Percentiles rank a stretch among this genome's conserved stretches.
Evolutionary conservation across 2,113 vertebrate genomes (phyloP).

Genomic region (Archocentrus centrarchus): DNA sequence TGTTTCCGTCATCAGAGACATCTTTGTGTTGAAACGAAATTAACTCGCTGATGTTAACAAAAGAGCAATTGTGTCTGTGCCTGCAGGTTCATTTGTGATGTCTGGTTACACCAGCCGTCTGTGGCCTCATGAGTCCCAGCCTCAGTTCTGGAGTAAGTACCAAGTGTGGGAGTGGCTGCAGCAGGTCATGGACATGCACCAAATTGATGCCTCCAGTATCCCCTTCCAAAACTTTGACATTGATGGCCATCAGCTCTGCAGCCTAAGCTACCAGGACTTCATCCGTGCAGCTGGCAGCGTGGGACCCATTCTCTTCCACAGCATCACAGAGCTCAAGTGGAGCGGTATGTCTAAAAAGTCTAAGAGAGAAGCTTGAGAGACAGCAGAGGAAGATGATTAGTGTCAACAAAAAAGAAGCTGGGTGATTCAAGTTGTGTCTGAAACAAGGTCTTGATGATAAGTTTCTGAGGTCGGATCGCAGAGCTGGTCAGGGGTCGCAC

Average conservation of each 20-base stretch:
- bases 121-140: conserved; percentile 89
- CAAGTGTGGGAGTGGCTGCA: conserved; percentile 99
- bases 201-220: conserved; percentile 91
- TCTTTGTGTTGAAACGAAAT: conserved; percentile 4
- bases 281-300: conserved; percentile 87
- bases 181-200: conserved; percentile 94
- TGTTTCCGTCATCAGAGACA: conserved; percentile 23
- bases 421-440: conserved; percentile 9
- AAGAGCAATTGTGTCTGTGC: background rate
- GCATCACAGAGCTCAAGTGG: conserved; percentile 92
- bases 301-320: conserved; percentile 92
- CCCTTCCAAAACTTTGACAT: conserved; percentile 96
- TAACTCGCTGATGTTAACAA: background rate
- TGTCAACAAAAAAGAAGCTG: conserved; percentile 20
- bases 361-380: background rate
- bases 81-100: conserved; percentile 69
- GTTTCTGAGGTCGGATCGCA: conserved; percentile 27
- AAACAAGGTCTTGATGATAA: conserved; percentile 38
- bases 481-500: conserved; percentile 24
- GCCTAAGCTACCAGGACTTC: conserved; percentile 93
- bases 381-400: conserved; percentile 24
- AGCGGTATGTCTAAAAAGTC: conserved; percentile 77
- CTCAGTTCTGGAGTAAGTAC: conserved; percentile 95
- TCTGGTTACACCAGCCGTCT: conserved; percentile 84
- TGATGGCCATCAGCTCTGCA: conserved; percentile 91